A percentile compares a stretch with the other conserved stretches of the same genome.
Evolutionary conservation across 2,797 vertebrate species (phyloP).

Genomic region (Brachyalestes nurse): DNA sequence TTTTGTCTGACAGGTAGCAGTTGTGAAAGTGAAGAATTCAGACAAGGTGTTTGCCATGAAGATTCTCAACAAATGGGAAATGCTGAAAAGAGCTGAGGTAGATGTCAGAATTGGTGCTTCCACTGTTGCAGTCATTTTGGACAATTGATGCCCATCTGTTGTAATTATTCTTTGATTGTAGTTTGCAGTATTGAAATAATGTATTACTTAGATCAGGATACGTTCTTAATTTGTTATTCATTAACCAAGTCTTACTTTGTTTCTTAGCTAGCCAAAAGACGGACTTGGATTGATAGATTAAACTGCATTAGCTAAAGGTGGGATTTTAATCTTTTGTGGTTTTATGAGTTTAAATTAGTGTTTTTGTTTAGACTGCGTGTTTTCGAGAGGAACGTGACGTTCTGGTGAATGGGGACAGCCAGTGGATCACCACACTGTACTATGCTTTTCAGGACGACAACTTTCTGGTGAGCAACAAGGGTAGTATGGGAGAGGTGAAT

Average conservation of each 20-base stretch:
- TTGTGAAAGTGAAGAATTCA: slow-evolving; percentile 95
- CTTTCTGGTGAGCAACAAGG: slow-evolving; percentile 85
- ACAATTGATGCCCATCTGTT: not conserved
- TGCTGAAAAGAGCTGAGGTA: slow-evolving; percentile 99
- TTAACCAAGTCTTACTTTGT: too few species aligned
- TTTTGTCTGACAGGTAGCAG: slow-evolving; percentile 86
- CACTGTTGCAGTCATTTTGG: not conserved
- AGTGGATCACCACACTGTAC: slow-evolving; percentile 98
- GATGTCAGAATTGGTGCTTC: not conserved
- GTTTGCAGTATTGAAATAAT: too few species aligned
- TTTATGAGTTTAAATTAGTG: too few species aligned
- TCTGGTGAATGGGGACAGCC: slow-evolving; percentile 94
- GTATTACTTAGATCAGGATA: too few species aligned
- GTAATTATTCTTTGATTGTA: too few species aligned
- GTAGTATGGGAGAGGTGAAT: too few species aligned
- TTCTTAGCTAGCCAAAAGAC: too few species aligned
- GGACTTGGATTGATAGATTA: too few species aligned
- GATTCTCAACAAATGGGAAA: slow-evolving; percentile 99
- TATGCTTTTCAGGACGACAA: slow-evolving; percentile 99
- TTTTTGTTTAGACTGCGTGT: slow-evolving; percentile 87
- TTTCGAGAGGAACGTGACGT: slow-evolving; percentile 98
- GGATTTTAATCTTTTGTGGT: too few species aligned
- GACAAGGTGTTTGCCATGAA: slow-evolving; percentile 99
- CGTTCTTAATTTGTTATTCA: not conserved
- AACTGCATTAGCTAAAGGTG: too few species aligned